These are phyloP conservation scores for Drosophila fungiperda DNA, from an alignment of 2,888 invertebrate species.

Conservation along the genomic window DNA sequence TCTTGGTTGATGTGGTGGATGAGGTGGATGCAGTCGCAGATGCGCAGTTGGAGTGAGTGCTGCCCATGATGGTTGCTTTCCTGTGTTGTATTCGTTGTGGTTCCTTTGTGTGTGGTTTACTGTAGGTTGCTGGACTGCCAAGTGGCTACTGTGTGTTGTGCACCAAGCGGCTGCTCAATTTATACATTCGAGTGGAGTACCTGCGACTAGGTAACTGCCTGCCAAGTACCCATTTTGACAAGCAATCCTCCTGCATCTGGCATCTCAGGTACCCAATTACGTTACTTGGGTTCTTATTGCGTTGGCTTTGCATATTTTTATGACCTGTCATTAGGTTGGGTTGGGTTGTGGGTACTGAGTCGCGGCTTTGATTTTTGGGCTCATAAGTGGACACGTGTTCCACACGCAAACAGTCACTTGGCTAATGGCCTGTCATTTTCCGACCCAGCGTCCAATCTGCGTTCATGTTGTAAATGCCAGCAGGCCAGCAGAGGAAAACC, in stretches of 20 bases:
- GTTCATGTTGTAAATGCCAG: slow-evolving; percentile 35
- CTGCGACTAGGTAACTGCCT: neutral
- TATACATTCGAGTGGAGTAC: slow-evolving; percentile 11
- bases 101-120: neutral
- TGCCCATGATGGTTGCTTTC: slow-evolving; percentile 38
- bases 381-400: slow-evolving; percentile 56
- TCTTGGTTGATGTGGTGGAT: neutral
- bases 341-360: slow-evolving; percentile 44
- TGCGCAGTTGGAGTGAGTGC: slow-evolving; percentile 30
- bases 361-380: slow-evolving; percentile 43
- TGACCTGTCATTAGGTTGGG: slow-evolving; percentile 43
- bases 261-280: slow-evolving; percentile 17
- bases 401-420: neutral
- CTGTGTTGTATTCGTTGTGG: neutral
- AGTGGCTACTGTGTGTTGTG: slow-evolving; percentile 24
- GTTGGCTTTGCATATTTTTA: slow-evolving; percentile 30
- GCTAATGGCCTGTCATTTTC: slow-evolving; percentile 59
- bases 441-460: slow-evolving; percentile 12
- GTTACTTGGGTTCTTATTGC: slow-evolving; percentile 26
- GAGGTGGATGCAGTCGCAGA: neutral
- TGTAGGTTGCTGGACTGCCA: slow-evolving; percentile 25
- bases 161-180: neutral
- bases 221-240: neutral
- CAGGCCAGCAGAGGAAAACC: slow-evolving; percentile 18
- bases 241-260: neutral